Evolutionary conservation across 2,113 vertebrate species (phyloP).

Genomic region (Ceratotherium simum): DNA sequence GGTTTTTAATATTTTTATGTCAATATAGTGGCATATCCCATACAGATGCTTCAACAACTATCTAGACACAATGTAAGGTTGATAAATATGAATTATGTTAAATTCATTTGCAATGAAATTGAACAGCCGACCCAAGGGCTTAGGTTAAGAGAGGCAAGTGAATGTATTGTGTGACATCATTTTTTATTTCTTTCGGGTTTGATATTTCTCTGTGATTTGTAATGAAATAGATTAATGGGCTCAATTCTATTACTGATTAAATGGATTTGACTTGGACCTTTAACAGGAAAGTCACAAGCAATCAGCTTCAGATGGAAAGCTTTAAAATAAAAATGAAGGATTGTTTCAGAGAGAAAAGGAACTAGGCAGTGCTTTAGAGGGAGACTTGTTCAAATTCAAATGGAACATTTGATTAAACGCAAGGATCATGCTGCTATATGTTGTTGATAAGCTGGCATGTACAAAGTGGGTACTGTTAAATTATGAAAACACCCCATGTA

Average conservation of each 20-base stretch:
- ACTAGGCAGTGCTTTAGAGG: background rate
- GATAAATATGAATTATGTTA: slow-evolving; percentile 30
- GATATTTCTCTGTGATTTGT: slow-evolving; percentile 22
- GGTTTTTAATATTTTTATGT: background rate
- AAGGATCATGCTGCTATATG: background rate
- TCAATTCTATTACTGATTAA: slow-evolving; percentile 42
- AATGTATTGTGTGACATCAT: background rate
- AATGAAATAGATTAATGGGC: slow-evolving; percentile 49
- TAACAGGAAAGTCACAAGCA: slow-evolving; percentile 25
- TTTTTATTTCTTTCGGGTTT: slow-evolving; percentile 43
- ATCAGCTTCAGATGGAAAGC: slow-evolving; percentile 36
- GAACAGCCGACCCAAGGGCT: slow-evolving; percentile 14
- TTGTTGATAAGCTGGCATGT: background rate
- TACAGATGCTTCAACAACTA: slow-evolving; percentile 22
- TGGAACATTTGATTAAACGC: background rate
- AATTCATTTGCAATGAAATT: slow-evolving; percentile 64
- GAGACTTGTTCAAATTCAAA: background rate
- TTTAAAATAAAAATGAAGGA: slow-evolving; percentile 52
- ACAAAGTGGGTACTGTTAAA: background rate
- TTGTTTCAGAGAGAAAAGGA: background rate
- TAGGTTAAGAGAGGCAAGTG: slow-evolving; percentile 27
- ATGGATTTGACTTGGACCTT: background rate
- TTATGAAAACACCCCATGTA: background rate
- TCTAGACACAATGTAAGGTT: background rate
- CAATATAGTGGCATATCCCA: background rate